These are phyloP conservation scores for Lepidochitona cinerea DNA, from an alignment of 2,888 invertebrate genomes.

Conservation along the genomic window DNA sequence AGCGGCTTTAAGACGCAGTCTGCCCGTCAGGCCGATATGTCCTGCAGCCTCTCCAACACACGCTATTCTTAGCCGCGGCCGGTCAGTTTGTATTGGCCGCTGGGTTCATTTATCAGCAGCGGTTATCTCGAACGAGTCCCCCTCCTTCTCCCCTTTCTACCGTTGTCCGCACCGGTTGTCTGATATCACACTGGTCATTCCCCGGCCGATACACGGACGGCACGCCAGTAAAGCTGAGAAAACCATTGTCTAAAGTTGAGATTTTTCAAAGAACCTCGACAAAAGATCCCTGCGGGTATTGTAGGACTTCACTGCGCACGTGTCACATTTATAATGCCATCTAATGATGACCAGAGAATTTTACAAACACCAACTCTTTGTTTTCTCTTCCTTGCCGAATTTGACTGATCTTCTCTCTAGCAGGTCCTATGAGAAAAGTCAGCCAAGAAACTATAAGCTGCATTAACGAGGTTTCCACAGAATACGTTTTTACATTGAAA, in stretches of 20 bases:
- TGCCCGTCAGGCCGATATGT: neutral
- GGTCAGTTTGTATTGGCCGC: neutral
- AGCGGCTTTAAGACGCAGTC: neutral
- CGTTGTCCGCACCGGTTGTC: neutral
- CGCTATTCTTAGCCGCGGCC: neutral
- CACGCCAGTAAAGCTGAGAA: neutral
- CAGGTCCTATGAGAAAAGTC: neutral
- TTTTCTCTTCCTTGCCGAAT: neutral
- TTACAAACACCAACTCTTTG: neutral
- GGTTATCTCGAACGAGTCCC: neutral
- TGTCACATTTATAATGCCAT: neutral
- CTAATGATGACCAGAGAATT: neutral
- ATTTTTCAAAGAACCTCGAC: neutral
- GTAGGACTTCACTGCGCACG: neutral
- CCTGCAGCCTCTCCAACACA: neutral
- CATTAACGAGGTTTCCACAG: neutral
- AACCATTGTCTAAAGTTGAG: neutral
- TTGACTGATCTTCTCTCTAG: neutral
- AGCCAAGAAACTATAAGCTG: neutral
- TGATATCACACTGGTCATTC: neutral
- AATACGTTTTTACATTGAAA: too few species aligned
- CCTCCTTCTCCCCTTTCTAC: neutral
- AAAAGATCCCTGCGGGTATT: neutral
- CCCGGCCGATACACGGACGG: neutral
- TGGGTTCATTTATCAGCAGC: neutral